These are phyloP conservation scores for Phalacrocorax aristotelis DNA, from an alignment of 2,113 vertebrate genomes.

Conservation along the genomic window DNA sequence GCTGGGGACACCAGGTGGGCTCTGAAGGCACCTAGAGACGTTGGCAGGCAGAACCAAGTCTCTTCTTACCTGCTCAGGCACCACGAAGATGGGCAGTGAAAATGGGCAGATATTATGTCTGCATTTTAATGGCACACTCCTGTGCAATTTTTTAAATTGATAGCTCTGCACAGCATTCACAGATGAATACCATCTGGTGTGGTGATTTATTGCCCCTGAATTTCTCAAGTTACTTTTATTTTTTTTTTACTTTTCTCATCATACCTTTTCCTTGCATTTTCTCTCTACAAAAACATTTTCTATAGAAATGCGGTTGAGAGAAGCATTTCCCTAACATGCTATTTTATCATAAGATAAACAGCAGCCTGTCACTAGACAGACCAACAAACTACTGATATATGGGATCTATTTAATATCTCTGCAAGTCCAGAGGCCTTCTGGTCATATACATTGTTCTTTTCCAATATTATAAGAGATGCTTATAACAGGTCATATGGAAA, in stretches of 20 bases:
- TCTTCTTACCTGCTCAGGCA: not conserved
- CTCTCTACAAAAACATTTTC: not conserved
- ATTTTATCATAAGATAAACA: conserved; percentile 37
- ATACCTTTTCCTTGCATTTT: conserved; percentile 50
- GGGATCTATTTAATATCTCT: not conserved
- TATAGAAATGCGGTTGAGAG: not conserved
- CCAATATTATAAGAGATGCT: not conserved
- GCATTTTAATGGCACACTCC: conserved; percentile 10
- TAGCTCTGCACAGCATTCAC: conserved; percentile 19
- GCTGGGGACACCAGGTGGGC: not conserved
- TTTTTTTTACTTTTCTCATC: not conserved
- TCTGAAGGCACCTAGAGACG: not conserved
- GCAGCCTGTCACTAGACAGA: conserved; percentile 15
- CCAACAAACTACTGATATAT: conserved; percentile 12
- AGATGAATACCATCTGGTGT: conserved; percentile 69
- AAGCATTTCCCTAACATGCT: conserved; percentile 3
- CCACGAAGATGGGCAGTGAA: not conserved
- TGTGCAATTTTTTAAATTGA: not conserved
- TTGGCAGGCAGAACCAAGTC: not conserved
- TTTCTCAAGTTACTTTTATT: conserved; percentile 49
- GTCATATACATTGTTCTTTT: not conserved
- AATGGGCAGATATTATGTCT: not conserved
- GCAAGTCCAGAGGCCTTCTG: not conserved
- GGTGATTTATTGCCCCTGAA: conserved; percentile 65
- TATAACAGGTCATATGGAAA: not conserved